These are phyloP conservation scores for Hypolimnas misippus DNA, from an alignment of 2,888 invertebrate genomes.

Conservation along the genomic window DNA sequence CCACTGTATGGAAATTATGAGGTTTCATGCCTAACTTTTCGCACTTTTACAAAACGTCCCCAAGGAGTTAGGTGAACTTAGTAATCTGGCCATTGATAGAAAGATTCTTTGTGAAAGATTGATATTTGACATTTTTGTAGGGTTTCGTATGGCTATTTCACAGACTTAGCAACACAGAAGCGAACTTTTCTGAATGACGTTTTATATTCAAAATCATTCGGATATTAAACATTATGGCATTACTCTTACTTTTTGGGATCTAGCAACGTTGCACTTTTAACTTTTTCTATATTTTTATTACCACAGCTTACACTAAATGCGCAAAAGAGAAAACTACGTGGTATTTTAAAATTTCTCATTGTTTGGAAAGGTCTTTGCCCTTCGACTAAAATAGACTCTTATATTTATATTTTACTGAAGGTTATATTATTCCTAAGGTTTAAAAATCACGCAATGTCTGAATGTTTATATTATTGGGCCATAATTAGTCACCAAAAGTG, in stretches of 20 bases:
- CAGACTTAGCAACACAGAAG: background rate
- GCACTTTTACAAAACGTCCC: slow-evolving; percentile 38
- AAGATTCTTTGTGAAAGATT: slow-evolving; percentile 22
- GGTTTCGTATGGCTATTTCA: slow-evolving; percentile 12
- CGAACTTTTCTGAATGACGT: background rate
- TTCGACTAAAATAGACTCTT: slow-evolving; percentile 23
- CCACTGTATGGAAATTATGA: slow-evolving; percentile 37
- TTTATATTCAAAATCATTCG: background rate
- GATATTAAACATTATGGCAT: background rate
- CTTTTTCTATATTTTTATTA: slow-evolving; percentile 19
- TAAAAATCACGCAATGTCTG: slow-evolving; percentile 8
- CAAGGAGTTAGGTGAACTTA: slow-evolving; percentile 38
- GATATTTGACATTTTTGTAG: slow-evolving; percentile 20
- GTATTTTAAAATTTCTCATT: slow-evolving; percentile 19
- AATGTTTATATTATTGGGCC: background rate
- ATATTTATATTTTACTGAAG: slow-evolving; percentile 23
- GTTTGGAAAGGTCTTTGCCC: slow-evolving; percentile 23
- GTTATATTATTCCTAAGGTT: slow-evolving; percentile 11
- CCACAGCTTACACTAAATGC: slow-evolving; percentile 13
- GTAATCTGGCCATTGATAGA: slow-evolving; percentile 38
- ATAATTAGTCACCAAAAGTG: background rate
- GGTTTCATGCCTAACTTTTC: slow-evolving; percentile 38
- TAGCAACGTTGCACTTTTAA: slow-evolving; percentile 7
- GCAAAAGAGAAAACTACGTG: slow-evolving; percentile 5
- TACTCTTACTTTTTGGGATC: background rate